Evolutionary conservation across 2,888 invertebrate species (phyloP), one percentile per base, ranked within the genome.

Genomic region (Belgica antarctica): DNA sequence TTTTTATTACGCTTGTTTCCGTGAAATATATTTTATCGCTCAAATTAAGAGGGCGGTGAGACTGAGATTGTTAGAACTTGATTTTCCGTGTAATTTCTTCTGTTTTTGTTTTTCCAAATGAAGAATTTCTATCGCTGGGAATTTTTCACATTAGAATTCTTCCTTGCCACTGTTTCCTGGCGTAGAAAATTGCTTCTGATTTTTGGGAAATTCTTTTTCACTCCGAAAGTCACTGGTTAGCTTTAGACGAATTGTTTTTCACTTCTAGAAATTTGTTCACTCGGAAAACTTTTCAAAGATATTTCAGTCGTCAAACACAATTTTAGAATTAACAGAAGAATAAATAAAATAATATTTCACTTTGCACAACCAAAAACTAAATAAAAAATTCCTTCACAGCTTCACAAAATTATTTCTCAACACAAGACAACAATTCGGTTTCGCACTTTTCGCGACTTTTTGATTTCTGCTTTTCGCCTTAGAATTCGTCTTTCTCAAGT

Each of bases 1-100:
- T 52, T 52, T 41, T 52, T 52, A 52, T 52, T 52, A n/a, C 19
- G 7, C 41, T 41, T n/a, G 52, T 52, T 52, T 52, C 52, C 52
- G 52, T 52, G n/a, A 52, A 52, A 52, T 52, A 52, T 52, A 41
- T 7, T n/a, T 41, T 52, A n/a, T 52, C 52, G 52, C n/a, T 52
- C 19, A 17, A 52, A 52, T 52, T 52, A 52, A 52, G 22, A 52
- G 52, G 52, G 52, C 5, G 52, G 19, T 17, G 52, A 22, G 7
- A 8, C 52, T 52, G 52, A 52, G 52, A 52, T 52, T 52, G 52
- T 52, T 52, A 52, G 12, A 52, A 52, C 52, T 52, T 52, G 17
- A 3, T 17, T 52, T 52, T 22, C 15, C 5, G 46, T 31, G 34
- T 31, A 31, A n/a, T 31, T 31, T 31, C 5, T 31, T 12, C 7